phyloP scores from a whole-genome alignment of 2,113 vertebrate genomes.

The Chamaetylas fuelleborni region DNA sequence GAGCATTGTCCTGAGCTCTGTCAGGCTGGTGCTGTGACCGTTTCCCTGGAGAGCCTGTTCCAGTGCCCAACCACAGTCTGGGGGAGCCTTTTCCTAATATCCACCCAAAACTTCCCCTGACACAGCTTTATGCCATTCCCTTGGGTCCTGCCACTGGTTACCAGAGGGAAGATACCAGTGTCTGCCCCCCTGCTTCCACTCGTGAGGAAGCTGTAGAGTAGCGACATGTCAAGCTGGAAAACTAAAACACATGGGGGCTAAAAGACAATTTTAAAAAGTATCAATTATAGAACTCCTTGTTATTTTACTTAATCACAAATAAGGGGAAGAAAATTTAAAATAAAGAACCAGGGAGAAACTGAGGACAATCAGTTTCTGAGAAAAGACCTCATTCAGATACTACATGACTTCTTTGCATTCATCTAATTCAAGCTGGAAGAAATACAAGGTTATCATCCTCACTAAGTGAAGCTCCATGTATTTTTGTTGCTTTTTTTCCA shows the following conservation, averaged over 20 bases:
- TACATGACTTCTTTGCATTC: background rate
- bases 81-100: background rate
- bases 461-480: background rate
- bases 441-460: background rate
- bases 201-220: background rate
- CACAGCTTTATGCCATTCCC: background rate
- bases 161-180: background rate
- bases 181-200: background rate
- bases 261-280: background rate
- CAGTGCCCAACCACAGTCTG: background rate
- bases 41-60: background rate
- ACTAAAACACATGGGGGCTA: background rate
- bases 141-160: background rate
- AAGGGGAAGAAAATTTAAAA: background rate
- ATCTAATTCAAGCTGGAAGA: background rate
- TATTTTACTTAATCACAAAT: background rate
- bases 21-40: background rate
- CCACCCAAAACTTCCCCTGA: background rate
- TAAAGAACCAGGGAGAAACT: background rate
- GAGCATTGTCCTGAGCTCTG: background rate
- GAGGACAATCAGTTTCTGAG: background rate
- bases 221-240: background rate
- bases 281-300: background rate
- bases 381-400: background rate
- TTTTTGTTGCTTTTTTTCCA: background rate